phyloP scores from a whole-genome alignment of 2,888 invertebrate species.

The Drosophila subquinaria region DNA sequence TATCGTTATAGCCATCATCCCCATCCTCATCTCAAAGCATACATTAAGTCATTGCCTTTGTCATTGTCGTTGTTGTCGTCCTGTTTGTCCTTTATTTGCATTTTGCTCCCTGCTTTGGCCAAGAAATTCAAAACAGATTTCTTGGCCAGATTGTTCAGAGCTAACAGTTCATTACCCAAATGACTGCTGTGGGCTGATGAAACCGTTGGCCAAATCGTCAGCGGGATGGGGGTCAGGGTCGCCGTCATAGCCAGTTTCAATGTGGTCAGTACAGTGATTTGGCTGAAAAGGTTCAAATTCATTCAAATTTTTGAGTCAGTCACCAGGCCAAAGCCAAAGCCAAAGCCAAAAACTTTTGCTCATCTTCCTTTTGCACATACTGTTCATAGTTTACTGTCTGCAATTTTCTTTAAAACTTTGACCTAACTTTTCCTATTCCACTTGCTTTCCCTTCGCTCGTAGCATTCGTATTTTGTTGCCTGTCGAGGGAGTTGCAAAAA shows the following conservation, averaged over 20 bases:
- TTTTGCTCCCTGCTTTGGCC: constrained; percentile 44
- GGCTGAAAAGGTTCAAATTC: constrained; percentile 42
- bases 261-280: constrained; percentile 35
- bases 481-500: constrained; percentile 50
- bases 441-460: neutral
- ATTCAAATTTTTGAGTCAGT: constrained; percentile 18
- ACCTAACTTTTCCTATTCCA: constrained; percentile 38
- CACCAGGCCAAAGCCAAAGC: neutral
- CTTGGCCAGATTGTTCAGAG: constrained; percentile 74
- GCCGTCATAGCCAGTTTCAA: constrained; percentile 1
- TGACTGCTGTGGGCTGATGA: constrained; percentile 54
- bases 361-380: constrained; percentile 28
- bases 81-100: constrained; percentile 59
- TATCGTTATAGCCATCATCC: constrained; percentile 14
- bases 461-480: neutral
- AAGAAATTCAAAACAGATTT: constrained; percentile 77
- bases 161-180: constrained; percentile 80
- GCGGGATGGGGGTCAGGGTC: neutral
- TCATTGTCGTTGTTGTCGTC: constrained; percentile 1
- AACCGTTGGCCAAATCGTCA: neutral
- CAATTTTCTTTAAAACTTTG: constrained; percentile 60
- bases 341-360: constrained; percentile 46
- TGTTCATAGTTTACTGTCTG: constrained; percentile 43
- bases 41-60: constrained; percentile 6
- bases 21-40: constrained; percentile 9